phyloP scores from a whole-genome alignment of 1,140 invertebrate genomes.

The Medauroidea extradentata region DNA sequence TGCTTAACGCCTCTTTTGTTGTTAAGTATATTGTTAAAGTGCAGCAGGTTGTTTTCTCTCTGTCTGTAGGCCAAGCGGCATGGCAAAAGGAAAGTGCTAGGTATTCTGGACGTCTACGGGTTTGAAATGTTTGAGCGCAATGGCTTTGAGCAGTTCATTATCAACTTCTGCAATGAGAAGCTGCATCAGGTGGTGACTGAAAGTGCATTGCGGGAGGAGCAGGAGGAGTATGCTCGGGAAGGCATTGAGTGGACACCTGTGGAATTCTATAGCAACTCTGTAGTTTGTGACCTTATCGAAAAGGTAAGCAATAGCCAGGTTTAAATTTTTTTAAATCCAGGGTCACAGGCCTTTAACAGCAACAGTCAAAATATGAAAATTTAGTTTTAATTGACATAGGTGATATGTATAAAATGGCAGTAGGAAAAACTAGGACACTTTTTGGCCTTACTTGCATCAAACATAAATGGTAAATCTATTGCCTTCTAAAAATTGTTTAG shows the following conservation, averaged over 20 bases:
- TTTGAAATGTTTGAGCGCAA: slow-evolving; percentile 77
- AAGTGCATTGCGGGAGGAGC: slow-evolving; percentile 68
- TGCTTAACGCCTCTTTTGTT: too few species aligned
- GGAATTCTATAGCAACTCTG: slow-evolving; percentile 64
- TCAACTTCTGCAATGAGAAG: slow-evolving; percentile 90
- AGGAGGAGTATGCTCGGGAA: slow-evolving; percentile 79
- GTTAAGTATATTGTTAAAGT: neutral
- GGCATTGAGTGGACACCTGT: slow-evolving; percentile 64
- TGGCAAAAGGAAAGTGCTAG: slow-evolving; percentile 55
- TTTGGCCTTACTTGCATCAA: too few species aligned
- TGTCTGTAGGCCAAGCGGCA: slow-evolving; percentile 43
- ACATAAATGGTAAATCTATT: too few species aligned
- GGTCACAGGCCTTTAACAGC: too few species aligned
- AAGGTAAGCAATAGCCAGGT: slow-evolving; percentile 22
- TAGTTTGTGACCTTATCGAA: slow-evolving; percentile 60
- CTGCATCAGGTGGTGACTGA: slow-evolving; percentile 71
- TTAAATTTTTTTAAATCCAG: too few species aligned
- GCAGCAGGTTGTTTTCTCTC: neutral
- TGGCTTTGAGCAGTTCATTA: slow-evolving; percentile 75
- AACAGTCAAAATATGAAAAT: too few species aligned
- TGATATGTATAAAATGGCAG: too few species aligned
- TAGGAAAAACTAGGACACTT: too few species aligned
- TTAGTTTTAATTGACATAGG: too few species aligned
- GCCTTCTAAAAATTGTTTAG: too few species aligned
- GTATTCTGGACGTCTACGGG: slow-evolving; percentile 83